Evolutionary conservation across 1,140 invertebrate species (phyloP).

Genomic region (Apocrypta bakeri): DNA sequence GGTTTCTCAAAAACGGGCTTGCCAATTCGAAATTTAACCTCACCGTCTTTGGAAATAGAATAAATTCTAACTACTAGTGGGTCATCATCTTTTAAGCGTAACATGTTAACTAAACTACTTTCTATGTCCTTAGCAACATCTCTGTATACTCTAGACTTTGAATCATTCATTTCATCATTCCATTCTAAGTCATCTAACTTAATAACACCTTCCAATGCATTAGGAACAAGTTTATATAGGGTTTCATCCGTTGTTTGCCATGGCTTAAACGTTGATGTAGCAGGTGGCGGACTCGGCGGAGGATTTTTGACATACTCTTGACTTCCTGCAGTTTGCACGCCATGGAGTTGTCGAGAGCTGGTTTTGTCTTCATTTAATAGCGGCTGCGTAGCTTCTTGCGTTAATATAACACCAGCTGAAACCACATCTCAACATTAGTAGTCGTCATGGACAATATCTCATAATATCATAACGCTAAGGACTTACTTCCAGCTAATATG

Average conservation of each 20-base stretch:
- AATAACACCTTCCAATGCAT: slow-evolving; percentile 80
- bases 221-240: slow-evolving; percentile 76
- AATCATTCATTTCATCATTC: slow-evolving; percentile 75
- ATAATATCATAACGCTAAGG: slow-evolving; percentile 20
- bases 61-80: slow-evolving; percentile 79
- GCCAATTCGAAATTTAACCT: slow-evolving; percentile 67
- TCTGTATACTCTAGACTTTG: slow-evolving; percentile 78
- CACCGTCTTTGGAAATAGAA: slow-evolving; percentile 73
- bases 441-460: slow-evolving; percentile 8
- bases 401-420: slow-evolving; percentile 76
- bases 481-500: slow-evolving; percentile 82
- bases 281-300: slow-evolving; percentile 71
- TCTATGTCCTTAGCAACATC: slow-evolving; percentile 77
- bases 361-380: slow-evolving; percentile 63
- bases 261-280: slow-evolving; percentile 69
- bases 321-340: slow-evolving; percentile 65
- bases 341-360: slow-evolving; percentile 60
- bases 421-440: slow-evolving; percentile 41
- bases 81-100: slow-evolving; percentile 54
- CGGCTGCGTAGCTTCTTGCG: slow-evolving; percentile 72
- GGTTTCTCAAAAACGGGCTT: slow-evolving; percentile 62
- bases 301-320: slow-evolving; percentile 68
- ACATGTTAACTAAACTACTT: slow-evolving; percentile 74
- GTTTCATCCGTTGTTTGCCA: slow-evolving; percentile 74
- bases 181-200: slow-evolving; percentile 81